Conservation (phyloP, 2,888 invertebrate genomes). For the Eupithecia subfuscata region DNA sequence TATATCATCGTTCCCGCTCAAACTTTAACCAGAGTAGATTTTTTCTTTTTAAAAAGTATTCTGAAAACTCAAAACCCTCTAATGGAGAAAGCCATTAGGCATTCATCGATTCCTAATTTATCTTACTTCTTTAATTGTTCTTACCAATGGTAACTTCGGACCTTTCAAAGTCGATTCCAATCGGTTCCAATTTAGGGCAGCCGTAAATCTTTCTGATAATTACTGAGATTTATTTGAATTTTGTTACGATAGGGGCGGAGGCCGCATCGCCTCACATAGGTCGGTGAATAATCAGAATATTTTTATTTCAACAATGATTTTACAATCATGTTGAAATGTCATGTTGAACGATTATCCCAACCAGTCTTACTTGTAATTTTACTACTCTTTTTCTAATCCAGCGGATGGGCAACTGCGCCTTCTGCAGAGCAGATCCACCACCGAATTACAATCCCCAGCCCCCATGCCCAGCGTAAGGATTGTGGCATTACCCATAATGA, state of each 20-base stretch:
- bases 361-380: not conserved
- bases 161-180: conserved; percentile 60
- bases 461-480: not conserved
- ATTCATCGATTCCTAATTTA: conserved; percentile 81
- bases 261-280: not conserved
- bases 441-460: not conserved
- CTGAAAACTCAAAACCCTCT: conserved; percentile 74
- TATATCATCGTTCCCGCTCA: conserved; percentile 55
- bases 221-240: conserved; percentile 49
- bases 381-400: not conserved
- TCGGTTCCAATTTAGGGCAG: conserved; percentile 63
- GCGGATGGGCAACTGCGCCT: too few relatives aligned
- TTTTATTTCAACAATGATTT: too few relatives aligned
- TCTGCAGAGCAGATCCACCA: not conserved
- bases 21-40: conserved; percentile 73
- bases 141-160: conserved; percentile 66
- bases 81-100: conserved; percentile 79
- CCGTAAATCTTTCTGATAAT: conserved; percentile 65
- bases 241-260: conserved; percentile 12
- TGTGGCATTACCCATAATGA: not conserved
- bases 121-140: conserved; percentile 77
- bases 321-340: too few relatives aligned
- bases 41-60: conserved; percentile 68
- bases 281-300: not conserved
- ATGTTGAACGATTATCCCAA: not conserved